Percentiles rank a stretch among this genome's conserved stretches.
phyloP scores from a whole-genome alignment of 2,797 vertebrate species.

The Ceryle rudis region DNA sequence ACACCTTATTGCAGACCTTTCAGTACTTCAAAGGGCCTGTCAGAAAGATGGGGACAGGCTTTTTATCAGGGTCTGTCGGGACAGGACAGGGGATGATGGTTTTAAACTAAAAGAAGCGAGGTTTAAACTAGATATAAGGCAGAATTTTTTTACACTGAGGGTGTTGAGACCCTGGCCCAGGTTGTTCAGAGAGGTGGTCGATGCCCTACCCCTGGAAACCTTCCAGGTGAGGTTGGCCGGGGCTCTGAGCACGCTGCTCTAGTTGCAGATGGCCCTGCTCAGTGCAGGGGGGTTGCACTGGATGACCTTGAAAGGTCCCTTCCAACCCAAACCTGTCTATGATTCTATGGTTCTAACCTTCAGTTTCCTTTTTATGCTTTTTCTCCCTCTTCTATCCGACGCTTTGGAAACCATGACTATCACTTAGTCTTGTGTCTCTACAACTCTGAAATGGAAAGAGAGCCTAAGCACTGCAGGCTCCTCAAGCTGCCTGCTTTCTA shows the following conservation, averaged over 20 bases:
- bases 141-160: not conserved
- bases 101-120: not conserved
- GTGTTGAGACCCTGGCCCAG: not conserved
- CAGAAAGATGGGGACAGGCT: not conserved
- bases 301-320: not conserved
- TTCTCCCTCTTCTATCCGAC: not conserved
- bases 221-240: not conserved
- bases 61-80: not conserved
- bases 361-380: not conserved
- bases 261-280: not conserved
- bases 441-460: not conserved
- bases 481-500: not conserved
- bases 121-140: not conserved
- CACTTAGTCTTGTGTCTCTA: not conserved
- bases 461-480: not conserved
- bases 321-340: not conserved
- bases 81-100: not conserved
- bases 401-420: accelerated
- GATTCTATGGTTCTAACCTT: not conserved
- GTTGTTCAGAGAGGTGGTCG: not conserved
- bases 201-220: not conserved
- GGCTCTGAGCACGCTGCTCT: not conserved
- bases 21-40: not conserved
- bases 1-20: not conserved
- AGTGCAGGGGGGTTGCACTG: not conserved